Base-by-base conservation (phyloP, 2,113 vertebrate species). In the Nycticorax nycticorax region DNA sequence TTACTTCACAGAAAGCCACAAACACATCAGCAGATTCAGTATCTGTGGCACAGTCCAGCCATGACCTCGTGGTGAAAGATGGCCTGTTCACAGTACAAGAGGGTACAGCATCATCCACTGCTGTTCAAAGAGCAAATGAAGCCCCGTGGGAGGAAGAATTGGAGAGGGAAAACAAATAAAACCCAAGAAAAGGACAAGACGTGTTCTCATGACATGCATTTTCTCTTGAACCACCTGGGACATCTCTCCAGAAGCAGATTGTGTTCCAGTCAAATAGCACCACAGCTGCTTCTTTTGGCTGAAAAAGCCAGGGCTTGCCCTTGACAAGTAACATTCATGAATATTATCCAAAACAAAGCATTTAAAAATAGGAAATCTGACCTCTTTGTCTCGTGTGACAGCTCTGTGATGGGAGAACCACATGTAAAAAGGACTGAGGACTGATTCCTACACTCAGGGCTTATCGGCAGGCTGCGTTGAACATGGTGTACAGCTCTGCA, bases 281-380 rank as follows among this genome's bases (percentile, higher is more conserved):
- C 2, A 0, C 89, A 85, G 90, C 93, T 97, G 96, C 92, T 95
- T 69, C 96, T 97, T 32, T 96, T 95, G 95, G 90, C 90, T 79
- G 62, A 41, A 50, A 55, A 4, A 39, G 2, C 22, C 63, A 15
- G 85, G 85, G 37, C 47, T 17, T 95, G 90, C 85, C 82, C 85
- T 83, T 14, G 18, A 62, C 75, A 23, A 91, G 47, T 19, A 50
- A 62, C 60, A 73, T 77, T 88, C 67, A 9, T 63, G 88, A 95
- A 32, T 26, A 74, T 23, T 50, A 71, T 80, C 92, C 96, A 95
- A 93, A 93, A 59, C 67, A 92, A 92, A 95, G 82, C 67, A 67
- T 66, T 86, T 77, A 37, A 88, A 94, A 76, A 77, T 50, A 90
- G 85, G 79, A 73, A 24, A 88, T 9, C 23, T 12, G 88, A 88